A percentile compares a stretch with the other conserved stretches of the same genome.
Evolutionary conservation across 2,797 vertebrate species (phyloP).

Genomic region (Micromesistius poutassou): DNA sequence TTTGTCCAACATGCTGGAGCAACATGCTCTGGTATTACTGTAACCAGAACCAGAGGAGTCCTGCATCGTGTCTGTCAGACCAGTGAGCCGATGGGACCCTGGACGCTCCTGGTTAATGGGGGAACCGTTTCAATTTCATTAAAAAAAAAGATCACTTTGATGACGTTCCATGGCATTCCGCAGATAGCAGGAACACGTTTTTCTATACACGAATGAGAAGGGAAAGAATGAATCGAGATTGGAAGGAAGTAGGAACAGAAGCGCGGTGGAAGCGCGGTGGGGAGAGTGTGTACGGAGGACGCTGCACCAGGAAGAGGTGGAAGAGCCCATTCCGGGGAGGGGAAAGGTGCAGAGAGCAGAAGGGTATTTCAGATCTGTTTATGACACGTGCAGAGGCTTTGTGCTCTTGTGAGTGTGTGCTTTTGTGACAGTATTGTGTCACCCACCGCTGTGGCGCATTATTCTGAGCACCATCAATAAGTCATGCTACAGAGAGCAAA

Average conservation of each 20-base stretch:
- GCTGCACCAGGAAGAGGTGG: background rate
- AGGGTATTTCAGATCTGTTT: slow-evolving; percentile 13
- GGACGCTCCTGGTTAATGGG: background rate
- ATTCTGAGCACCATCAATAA: slow-evolving; percentile 59
- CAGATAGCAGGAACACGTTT: background rate
- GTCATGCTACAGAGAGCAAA: slow-evolving; percentile 52
- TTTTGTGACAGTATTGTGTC: slow-evolving; percentile 45
- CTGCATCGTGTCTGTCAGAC: background rate
- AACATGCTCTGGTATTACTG: background rate
- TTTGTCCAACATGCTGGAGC: background rate
- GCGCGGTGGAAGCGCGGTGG: background rate
- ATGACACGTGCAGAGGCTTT: slow-evolving; percentile 14
- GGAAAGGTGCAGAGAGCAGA: background rate
- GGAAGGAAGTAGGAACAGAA: background rate
- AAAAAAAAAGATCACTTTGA: no score
- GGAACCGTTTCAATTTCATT: background rate
- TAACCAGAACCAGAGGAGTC: background rate
- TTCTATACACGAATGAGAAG: background rate
- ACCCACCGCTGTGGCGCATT: slow-evolving; percentile 54
- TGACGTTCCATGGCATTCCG: background rate
- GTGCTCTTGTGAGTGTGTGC: slow-evolving; percentile 24
- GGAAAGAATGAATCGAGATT: background rate
- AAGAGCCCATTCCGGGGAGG: background rate
- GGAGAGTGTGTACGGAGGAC: background rate
- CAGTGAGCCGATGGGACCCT: background rate